A percentile compares a stretch with the other conserved stretches of the same genome.
Conservation (phyloP, 2,888 invertebrate species). For the Perithous albicinctus region DNA sequence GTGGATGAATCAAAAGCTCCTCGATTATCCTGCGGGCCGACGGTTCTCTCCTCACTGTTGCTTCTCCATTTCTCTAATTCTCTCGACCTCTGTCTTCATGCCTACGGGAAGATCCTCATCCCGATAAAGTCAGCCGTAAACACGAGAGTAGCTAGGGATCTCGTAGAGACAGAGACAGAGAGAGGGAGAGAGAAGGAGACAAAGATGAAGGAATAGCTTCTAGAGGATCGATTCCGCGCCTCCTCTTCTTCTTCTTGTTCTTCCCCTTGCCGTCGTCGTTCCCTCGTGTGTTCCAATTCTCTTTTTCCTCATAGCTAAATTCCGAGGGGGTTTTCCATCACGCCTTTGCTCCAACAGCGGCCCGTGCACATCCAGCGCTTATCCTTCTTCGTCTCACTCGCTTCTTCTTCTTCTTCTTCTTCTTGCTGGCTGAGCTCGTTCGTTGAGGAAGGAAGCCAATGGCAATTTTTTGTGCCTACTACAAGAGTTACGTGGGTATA, state of each 20-base stretch:
- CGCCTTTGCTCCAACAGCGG: slow-evolving; percentile 26
- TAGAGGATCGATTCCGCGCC: slow-evolving; percentile 52
- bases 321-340: slow-evolving; percentile 60
- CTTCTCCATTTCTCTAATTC: slow-evolving; percentile 38
- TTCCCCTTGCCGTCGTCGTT: slow-evolving; percentile 34
- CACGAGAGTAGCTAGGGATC: slow-evolving; percentile 25
- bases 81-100: slow-evolving; percentile 53
- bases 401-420: neutral
- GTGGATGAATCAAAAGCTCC: slow-evolving; percentile 69
- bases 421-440: slow-evolving; percentile 4
- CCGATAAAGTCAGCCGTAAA: slow-evolving; percentile 65
- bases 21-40: slow-evolving; percentile 63
- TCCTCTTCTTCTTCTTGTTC: slow-evolving; percentile 36
- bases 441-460: slow-evolving; percentile 23
- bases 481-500: slow-evolving; percentile 40
- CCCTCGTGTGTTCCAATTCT: slow-evolving; percentile 57
- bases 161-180: neutral
- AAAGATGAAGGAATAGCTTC: slow-evolving; percentile 21
- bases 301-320: slow-evolving; percentile 62
- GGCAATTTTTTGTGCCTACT: slow-evolving; percentile 34
- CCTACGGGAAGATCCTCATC: slow-evolving; percentile 60
- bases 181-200: neutral
- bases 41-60: slow-evolving; percentile 45
- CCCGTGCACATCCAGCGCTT: slow-evolving; percentile 27
- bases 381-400: slow-evolving; percentile 23